These are phyloP conservation scores for Bombus balteatus DNA, from an alignment of 1,140 invertebrate species.

Conservation along the genomic window DNA sequence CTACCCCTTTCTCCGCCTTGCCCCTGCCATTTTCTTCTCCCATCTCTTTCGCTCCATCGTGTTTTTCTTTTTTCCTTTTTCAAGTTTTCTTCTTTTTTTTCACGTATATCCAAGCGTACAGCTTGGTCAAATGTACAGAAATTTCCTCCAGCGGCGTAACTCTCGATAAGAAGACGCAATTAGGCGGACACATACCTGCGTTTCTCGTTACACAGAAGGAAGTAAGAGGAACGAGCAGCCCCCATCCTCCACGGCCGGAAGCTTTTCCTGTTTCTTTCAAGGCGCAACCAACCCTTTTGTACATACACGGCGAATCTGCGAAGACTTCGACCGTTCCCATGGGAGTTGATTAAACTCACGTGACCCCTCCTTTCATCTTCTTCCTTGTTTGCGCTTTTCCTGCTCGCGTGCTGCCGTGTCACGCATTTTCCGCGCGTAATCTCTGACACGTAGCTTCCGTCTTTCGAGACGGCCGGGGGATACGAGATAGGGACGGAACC, in stretches of 20 bases:
- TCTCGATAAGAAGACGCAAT: constrained; percentile 46
- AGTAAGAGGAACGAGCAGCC: background rate
- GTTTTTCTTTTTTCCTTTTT: background rate
- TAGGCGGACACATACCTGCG: constrained; percentile 1
- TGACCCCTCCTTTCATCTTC: constrained; percentile 12
- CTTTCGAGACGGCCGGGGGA: background rate
- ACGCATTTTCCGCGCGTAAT: background rate
- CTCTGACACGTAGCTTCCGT: background rate
- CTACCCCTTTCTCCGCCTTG: background rate
- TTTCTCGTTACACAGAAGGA: constrained; percentile 9
- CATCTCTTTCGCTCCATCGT: background rate
- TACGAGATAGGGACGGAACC: background rate
- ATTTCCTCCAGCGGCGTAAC: constrained; percentile 25
- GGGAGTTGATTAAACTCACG: constrained; percentile 41
- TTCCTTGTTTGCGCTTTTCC: background rate
- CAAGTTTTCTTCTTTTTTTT: background rate
- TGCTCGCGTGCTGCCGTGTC: background rate
- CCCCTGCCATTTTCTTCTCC: background rate
- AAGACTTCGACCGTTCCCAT: constrained; percentile 24
- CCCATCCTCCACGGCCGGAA: background rate
- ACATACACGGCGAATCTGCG: constrained; percentile 16
- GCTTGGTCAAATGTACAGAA: constrained; percentile 38
- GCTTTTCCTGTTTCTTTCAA: background rate
- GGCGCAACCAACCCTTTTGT: background rate
- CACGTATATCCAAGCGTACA: background rate